Conservation (phyloP, 92 coral and sea anemone species). For the Anthopleura xanthogrammica region DNA sequence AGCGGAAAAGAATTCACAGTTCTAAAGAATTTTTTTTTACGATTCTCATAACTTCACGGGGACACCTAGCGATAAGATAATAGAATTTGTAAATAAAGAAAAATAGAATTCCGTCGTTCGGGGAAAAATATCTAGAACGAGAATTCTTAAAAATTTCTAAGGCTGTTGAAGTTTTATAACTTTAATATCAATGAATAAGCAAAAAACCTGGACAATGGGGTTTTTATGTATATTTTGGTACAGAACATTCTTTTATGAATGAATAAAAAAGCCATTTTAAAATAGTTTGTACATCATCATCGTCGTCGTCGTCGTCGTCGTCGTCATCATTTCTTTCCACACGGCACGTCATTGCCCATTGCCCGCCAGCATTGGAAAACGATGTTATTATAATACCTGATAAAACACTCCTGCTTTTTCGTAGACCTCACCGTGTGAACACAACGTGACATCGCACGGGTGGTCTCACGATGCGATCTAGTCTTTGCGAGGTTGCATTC, state of each 20-base stretch:
- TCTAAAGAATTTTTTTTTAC: neutral
- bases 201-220: neutral
- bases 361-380: too few relatives aligned
- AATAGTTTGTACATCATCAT: neutral
- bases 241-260: slow-evolving; percentile 14
- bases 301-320: too few relatives aligned
- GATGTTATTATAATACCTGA: too few relatives aligned
- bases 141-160: neutral
- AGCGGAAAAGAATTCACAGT: neutral
- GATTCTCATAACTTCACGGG: neutral
- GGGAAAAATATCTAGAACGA: neutral
- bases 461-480: too few relatives aligned
- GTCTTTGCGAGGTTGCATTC: too few relatives aligned
- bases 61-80: neutral
- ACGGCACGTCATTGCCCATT: too few relatives aligned
- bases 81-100: neutral
- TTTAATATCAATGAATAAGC: neutral
- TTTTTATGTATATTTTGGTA: slow-evolving; percentile 40
- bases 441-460: too few relatives aligned
- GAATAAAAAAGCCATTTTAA: slow-evolving; percentile 18
- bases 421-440: too few relatives aligned
- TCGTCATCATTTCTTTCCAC: too few relatives aligned
- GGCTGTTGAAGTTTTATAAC: slow-evolving; percentile 4
- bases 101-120: neutral
- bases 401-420: too few relatives aligned